phyloP scores from a whole-genome alignment of 1,140 invertebrate genomes.

The Eubasilissa regina region DNA sequence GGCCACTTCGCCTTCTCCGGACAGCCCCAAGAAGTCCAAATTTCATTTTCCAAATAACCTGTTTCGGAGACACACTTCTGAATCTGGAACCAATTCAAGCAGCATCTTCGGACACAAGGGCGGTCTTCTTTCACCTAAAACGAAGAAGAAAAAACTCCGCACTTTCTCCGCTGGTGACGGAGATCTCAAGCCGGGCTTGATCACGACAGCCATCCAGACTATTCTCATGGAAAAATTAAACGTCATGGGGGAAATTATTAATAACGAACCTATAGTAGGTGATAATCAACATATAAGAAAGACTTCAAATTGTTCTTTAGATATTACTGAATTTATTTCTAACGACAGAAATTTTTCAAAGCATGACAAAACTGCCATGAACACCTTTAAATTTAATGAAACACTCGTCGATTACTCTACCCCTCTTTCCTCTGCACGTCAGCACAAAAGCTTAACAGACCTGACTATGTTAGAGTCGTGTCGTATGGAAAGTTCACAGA shows the following conservation, averaged over 20 bases:
- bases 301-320: constrained; percentile 29
- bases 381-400: constrained; percentile 37
- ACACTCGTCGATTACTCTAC: background rate
- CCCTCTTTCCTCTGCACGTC: background rate
- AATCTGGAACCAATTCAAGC: constrained; percentile 5
- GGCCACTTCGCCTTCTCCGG: constrained; percentile 14
- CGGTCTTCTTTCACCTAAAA: constrained; percentile 38
- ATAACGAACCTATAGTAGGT: constrained; percentile 52
- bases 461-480: constrained; percentile 3
- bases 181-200: constrained; percentile 64
- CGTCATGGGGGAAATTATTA: constrained; percentile 60
- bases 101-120: constrained; percentile 41
- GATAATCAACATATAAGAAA: constrained; percentile 54
- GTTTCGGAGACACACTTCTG: constrained; percentile 52
- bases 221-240: constrained; percentile 71
- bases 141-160: constrained; percentile 57
- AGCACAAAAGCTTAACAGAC: constrained; percentile 31
- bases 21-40: constrained; percentile 40
- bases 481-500: constrained; percentile 7
- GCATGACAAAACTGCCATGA: constrained; percentile 21
- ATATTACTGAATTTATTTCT: constrained; percentile 30
- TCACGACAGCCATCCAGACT: constrained; percentile 71
- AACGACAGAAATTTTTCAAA: constrained; percentile 17
- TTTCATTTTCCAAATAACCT: constrained; percentile 55
- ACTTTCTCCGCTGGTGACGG: constrained; percentile 62